phyloP scores from a whole-genome alignment of 2,113 vertebrate species.

The Platysternon megacephalum region DNA sequence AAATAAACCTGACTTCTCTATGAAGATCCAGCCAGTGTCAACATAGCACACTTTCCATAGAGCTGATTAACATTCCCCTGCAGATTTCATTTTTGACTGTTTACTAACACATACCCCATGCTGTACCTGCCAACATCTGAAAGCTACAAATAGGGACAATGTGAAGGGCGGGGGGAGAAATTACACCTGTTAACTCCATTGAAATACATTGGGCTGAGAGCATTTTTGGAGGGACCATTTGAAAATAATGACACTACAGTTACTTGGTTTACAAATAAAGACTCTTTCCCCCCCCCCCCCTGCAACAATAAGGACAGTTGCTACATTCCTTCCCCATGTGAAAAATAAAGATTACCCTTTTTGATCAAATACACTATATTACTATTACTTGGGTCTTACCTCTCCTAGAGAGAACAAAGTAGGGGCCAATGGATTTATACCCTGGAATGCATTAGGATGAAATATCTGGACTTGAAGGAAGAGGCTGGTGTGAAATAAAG shows the following conservation, averaged over 20 bases:
- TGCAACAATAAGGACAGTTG: background rate
- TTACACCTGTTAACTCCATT: background rate
- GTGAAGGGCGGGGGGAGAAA: background rate
- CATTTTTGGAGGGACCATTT: background rate
- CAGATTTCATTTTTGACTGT: background rate
- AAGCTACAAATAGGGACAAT: background rate
- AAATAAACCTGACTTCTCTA: background rate
- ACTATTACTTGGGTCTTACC: background rate
- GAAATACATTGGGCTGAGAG: background rate
- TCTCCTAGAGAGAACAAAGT: background rate
- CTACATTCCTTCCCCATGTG: background rate
- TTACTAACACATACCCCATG: background rate
- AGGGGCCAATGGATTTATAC: background rate
- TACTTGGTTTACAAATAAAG: background rate
- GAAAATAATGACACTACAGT: background rate
- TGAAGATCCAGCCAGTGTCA: background rate
- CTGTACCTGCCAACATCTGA: background rate
- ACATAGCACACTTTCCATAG: background rate
- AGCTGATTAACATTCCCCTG: background rate
- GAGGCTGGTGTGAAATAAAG: background rate
- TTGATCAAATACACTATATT: accelerated
- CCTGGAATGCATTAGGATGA: background rate
- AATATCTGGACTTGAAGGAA: background rate
- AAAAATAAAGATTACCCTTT: background rate
- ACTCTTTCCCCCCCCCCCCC: accelerated